Base-by-base conservation (phyloP, 1,140 invertebrate genomes). In the Drosophila busckii region DNA sequence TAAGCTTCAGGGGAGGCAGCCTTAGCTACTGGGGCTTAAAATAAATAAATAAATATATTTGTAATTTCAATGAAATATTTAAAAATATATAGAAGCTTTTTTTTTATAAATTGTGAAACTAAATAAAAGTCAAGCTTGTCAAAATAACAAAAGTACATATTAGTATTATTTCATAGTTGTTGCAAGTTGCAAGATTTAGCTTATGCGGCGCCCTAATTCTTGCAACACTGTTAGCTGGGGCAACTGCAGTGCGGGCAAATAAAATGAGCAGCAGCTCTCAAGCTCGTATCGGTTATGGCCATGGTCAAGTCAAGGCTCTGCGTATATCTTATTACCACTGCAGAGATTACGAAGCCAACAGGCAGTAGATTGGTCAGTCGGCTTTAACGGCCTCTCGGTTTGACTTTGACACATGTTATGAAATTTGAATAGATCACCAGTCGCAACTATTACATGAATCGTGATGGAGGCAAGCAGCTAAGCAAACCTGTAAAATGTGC, bases 401-500 rank as follows among this genome's bases (percentile, higher is more conserved):
- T 80, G 73, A 68, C 68, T 80, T 73, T 78, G 73, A 78, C 73
- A 78, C 64, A 78, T 78, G 73, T 78, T 78, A 80, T 78, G 64
- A 73, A 78, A 78, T 73, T 78, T 78, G 73, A 78, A 78, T 78
- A 78, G 73, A 78, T 78, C 73, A 80, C 70, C n/a, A n/a, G n/a
- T n/a, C 50, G 55, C 23, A 44, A 31, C 35, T 48, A 45, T 54
- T 44, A 45, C 59, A 48, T 31, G 25, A 22, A 9, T n/a, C 20
- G 19, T 26, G 8, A 15, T n/a, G 28, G 41, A 38, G 25, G 32
- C 28, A 19, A 12, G 17, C 8, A n/a, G 8, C 16, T 45, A 20
- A 38, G 70, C 70, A 48, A 76, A 76, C 70, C 65, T 76, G 70
- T 76, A 75, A 55, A 56, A 49, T 65, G 56, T 54, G 46, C 59